Percentiles rank a stretch among this genome's conserved stretches.
Evolutionary conservation across 2,113 vertebrate genomes (phyloP).

Genomic region (Tinamus guttatus): DNA sequence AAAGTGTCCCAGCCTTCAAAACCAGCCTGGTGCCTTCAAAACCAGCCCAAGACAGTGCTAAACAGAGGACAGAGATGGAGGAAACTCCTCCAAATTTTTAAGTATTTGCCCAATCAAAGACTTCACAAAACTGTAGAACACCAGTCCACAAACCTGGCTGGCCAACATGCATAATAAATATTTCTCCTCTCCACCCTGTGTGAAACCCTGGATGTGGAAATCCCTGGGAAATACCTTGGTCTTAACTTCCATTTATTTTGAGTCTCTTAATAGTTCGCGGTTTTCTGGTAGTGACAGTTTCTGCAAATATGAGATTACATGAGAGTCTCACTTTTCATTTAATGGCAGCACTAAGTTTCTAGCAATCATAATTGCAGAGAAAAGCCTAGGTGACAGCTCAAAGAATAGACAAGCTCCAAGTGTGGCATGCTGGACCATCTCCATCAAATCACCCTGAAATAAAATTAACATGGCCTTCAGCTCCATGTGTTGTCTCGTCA

Average conservation of each 20-base stretch:
- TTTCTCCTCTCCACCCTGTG: background rate
- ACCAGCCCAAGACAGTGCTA: background rate
- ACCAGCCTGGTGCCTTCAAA: background rate
- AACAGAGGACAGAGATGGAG: background rate
- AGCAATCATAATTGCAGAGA: background rate
- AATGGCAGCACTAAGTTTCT: background rate
- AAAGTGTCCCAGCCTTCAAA: background rate
- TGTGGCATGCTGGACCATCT: background rate
- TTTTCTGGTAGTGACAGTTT: background rate
- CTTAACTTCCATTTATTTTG: background rate
- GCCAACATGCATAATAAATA: accelerated
- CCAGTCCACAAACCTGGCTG: background rate
- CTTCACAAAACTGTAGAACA: background rate
- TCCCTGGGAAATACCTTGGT: background rate
- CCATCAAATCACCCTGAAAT: background rate
- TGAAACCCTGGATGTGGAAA: background rate
- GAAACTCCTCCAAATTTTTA: background rate
- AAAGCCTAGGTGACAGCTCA: background rate
- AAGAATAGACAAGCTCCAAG: background rate
- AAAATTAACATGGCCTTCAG: background rate
- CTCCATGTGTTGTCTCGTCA: background rate
- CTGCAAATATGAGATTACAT: background rate
- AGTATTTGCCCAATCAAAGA: background rate
- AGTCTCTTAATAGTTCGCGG: accelerated
- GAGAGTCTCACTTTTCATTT: background rate